These are phyloP conservation scores for Camelus bactrianus DNA, from an alignment of 2,113 vertebrate genomes.

Conservation along the genomic window DNA sequence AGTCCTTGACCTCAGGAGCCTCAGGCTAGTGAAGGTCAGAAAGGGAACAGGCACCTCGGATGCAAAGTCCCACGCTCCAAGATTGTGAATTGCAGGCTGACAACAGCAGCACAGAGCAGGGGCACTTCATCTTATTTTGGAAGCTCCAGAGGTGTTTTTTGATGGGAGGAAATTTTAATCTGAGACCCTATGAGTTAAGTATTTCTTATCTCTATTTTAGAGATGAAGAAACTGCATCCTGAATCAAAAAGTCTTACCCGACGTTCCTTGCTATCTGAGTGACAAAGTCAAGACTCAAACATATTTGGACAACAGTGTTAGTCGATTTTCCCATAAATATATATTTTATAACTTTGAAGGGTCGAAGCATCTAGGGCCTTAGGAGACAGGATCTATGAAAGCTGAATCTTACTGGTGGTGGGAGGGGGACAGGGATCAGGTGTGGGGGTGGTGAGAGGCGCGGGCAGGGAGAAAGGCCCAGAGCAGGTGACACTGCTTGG, in stretches of 20 bases:
- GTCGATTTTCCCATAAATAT: neutral
- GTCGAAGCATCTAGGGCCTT: neutral
- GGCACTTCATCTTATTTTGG: neutral
- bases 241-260: neutral
- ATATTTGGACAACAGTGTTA: neutral
- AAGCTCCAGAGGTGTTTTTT: neutral
- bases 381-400: neutral
- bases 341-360: neutral
- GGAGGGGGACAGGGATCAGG: neutral
- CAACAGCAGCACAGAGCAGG: neutral
- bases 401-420: neutral
- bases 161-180: neutral
- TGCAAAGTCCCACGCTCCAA: neutral
- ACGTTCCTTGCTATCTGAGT: neutral
- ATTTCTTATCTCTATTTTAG: conserved; percentile 11
- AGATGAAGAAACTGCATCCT: neutral
- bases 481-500: neutral
- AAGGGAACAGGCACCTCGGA: neutral
- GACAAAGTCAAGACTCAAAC: neutral
- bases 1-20: neutral
- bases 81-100: neutral
- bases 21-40: neutral
- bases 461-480: neutral
- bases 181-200: neutral
- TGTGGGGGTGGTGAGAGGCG: neutral